Evolutionary conservation across 2,113 vertebrate species (phyloP).

Genomic region (Romanogobio albipinnatus): DNA sequence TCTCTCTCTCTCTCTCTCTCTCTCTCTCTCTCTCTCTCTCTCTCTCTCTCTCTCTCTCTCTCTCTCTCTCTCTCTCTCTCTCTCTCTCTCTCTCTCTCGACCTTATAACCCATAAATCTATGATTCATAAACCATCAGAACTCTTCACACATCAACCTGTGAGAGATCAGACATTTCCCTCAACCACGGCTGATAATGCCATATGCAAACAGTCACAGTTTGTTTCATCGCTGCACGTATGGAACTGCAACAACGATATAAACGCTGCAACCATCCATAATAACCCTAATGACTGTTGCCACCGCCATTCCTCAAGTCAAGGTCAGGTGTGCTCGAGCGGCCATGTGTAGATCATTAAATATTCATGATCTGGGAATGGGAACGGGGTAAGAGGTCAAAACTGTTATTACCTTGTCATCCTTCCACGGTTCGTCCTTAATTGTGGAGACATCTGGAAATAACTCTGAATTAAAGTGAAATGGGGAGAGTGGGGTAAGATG

Average conservation of each 20-base stretch:
- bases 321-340: background rate
- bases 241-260: background rate
- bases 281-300: background rate
- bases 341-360: background rate
- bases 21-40: too few relatives aligned
- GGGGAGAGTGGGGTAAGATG: background rate
- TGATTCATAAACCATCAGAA: background rate
- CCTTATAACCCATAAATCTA: background rate
- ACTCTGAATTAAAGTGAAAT: conserved; percentile 24
- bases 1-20: too few relatives aligned
- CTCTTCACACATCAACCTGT: background rate
- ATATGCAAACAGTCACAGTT: background rate
- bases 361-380: background rate
- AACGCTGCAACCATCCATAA: background rate
- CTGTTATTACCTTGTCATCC: background rate
- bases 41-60: too few relatives aligned
- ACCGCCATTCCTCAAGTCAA: background rate
- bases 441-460: background rate
- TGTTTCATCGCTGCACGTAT: background rate
- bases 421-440: background rate
- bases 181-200: background rate
- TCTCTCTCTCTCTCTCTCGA: background rate
- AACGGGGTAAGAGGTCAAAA: background rate
- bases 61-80: too few relatives aligned
- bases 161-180: background rate